Evolutionary conservation across 2,888 invertebrate species (phyloP), one percentile per base, ranked within the genome.

Genomic region (Sisyra terminalis): DNA sequence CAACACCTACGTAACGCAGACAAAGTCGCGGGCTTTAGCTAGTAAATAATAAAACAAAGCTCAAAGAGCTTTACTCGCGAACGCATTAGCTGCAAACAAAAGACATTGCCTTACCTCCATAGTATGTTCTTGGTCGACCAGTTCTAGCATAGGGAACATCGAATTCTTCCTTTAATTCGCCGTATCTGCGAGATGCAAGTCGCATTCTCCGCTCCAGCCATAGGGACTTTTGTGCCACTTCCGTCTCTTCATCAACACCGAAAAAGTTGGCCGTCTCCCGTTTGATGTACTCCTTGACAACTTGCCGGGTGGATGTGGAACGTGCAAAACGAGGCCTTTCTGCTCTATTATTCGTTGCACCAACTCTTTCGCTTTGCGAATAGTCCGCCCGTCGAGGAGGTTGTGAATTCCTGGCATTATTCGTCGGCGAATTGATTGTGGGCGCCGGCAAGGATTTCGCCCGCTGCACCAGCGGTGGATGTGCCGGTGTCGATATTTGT

Each of bases 231-330:
- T 81, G 78, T 55, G 76, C 72, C 52, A 73, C 72, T 58, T 84
- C 83, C 51, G 75, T 75, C 52, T 79, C 78, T 54, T 80, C 80
- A 55, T 82, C 80, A 45, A 89, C 78, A 14, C 87, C 88, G 59
- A 89, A 87, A 64, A 88, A 88, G 51, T 78, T 80, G 44, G 83
- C 82, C 44, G 86, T 82, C 59, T 85, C 84, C 50, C 76, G 71
- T 57, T 76, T 82, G 55, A 87, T 75, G 60, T 78, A 83, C 56
- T 78, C 60, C 59, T 66, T 62, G 51, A 69, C 54, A 54, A 61
- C 56, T 53, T 69, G 65, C 47, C 61, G 64, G 46, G 58, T 56
- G 48, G 69, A 59, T 47, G 58, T 46, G 44, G 65, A 58, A 44
- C 66, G 50, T 48, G 58, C 53, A 52, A 65, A 51, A 49, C 58